These are phyloP conservation scores for Myiotriccus ornatus DNA, from an alignment of 2,797 vertebrate genomes.

Conservation along the genomic window DNA sequence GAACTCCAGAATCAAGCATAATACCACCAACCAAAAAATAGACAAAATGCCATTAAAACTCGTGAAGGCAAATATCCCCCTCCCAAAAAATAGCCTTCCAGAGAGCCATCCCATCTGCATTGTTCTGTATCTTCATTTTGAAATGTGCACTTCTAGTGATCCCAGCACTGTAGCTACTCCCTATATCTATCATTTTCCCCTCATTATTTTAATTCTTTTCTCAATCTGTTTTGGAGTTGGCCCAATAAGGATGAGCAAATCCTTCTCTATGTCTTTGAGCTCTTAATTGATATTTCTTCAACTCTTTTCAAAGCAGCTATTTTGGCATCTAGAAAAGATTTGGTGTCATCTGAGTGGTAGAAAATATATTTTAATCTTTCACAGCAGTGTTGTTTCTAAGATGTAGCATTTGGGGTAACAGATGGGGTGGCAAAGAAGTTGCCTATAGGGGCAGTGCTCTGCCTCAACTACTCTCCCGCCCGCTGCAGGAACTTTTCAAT, in stretches of 20 bases:
- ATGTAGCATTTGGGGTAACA: conserved; percentile 86
- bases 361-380: conserved; percentile 88
- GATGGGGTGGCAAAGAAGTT: conserved; percentile 85
- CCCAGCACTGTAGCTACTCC: conserved; percentile 70
- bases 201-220: conserved; percentile 83
- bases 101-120: conserved; percentile 62
- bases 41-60: background rate
- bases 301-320: conserved; percentile 86
- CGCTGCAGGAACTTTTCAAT: conserved; percentile 82
- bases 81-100: conserved; percentile 60
- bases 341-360: conserved; percentile 85
- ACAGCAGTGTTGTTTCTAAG: conserved; percentile 84
- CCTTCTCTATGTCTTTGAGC: conserved; percentile 82
- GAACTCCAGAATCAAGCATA: background rate
- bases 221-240: conserved; percentile 83
- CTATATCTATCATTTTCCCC: conserved; percentile 76
- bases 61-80: background rate
- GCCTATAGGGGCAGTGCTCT: conserved; percentile 84
- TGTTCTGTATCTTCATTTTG: conserved; percentile 70
- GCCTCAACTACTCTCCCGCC: conserved; percentile 82
- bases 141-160: conserved; percentile 72
- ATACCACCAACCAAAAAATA: background rate
- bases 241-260: conserved; percentile 85
- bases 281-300: conserved; percentile 87
- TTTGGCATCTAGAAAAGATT: conserved; percentile 86